Evolutionary conservation across 2,797 vertebrate genomes (phyloP).

Genomic region (Neosalanx taihuensis): DNA sequence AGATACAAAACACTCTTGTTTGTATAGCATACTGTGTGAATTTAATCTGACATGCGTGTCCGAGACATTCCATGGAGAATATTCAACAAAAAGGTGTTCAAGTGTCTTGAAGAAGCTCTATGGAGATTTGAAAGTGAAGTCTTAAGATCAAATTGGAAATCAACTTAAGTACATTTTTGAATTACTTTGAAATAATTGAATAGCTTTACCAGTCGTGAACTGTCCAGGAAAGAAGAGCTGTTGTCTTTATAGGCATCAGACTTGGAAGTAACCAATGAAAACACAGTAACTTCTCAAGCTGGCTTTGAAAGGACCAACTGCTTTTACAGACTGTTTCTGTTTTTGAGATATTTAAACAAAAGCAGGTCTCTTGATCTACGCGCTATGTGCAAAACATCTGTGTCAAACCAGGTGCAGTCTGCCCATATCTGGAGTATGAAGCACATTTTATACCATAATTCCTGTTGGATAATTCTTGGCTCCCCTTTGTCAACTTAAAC

Average conservation of each 20-base stretch:
- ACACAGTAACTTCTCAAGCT: neutral
- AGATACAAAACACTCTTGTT: neutral
- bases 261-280: constrained; percentile 22
- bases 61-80: neutral
- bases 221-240: neutral
- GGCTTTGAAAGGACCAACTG: constrained; percentile 31
- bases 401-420: constrained; percentile 78
- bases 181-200: neutral
- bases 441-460: constrained; percentile 82
- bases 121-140: neutral
- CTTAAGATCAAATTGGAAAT: neutral
- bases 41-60: neutral
- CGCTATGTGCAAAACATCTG: constrained; percentile 73
- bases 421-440: constrained; percentile 74
- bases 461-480: constrained; percentile 72
- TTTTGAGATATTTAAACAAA: constrained; percentile 36
- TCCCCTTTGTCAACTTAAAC: constrained; percentile 74
- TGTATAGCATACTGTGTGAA: neutral
- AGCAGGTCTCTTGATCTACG: constrained; percentile 47
- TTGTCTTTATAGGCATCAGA: constrained; percentile 2
- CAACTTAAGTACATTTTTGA: neutral
- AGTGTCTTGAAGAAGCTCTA: neutral
- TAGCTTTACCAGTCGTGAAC: neutral
- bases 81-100: neutral
- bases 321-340: constrained; percentile 37